Evolutionary conservation across 2,113 vertebrate genomes (phyloP).

Genomic region (Trematomus loennbergii): DNA sequence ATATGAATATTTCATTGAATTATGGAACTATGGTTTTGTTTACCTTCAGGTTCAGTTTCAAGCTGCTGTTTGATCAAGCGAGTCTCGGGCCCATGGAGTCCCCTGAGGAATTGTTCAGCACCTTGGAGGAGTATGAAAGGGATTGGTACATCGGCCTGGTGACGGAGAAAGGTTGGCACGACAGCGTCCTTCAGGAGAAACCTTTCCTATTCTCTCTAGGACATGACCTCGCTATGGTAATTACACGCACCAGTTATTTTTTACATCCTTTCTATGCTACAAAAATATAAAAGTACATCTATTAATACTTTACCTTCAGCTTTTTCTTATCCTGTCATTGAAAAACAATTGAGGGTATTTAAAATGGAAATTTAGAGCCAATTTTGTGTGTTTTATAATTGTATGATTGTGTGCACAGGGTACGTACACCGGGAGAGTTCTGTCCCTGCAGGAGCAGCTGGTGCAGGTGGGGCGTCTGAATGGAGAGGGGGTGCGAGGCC

Average conservation of each 20-base stretch:
- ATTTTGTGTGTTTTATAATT: background rate
- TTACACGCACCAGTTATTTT: constrained; percentile 13
- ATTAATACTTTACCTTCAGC: background rate
- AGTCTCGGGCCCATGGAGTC: constrained; percentile 92
- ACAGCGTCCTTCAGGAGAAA: constrained; percentile 93
- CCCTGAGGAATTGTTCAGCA: constrained; percentile 89
- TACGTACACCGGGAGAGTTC: constrained; percentile 93
- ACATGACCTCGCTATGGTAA: constrained; percentile 95
- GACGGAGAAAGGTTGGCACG: constrained; percentile 93
- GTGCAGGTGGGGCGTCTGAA: constrained; percentile 93
- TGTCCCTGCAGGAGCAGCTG: constrained; percentile 92
- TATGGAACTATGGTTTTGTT: constrained; percentile 11
- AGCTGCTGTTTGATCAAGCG: constrained; percentile 96
- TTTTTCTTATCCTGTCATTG: background rate
- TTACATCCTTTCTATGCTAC: background rate
- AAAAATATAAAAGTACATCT: background rate
- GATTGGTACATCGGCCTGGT: constrained; percentile 96
- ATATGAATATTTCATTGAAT: background rate
- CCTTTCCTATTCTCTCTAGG: constrained; percentile 95
- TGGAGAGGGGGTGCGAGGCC: constrained; percentile 91
- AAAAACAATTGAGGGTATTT: constrained; percentile 5
- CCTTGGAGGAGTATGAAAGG: constrained; percentile 91
- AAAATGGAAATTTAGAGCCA: background rate
- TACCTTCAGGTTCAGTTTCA: constrained; percentile 91
- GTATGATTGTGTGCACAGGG: constrained; percentile 82